Percentiles rank a stretch among this genome's conserved stretches.
These are phyloP conservation scores for Meteorus sp. DNA, from an alignment of 1,140 invertebrate species.

Conservation along the genomic window DNA sequence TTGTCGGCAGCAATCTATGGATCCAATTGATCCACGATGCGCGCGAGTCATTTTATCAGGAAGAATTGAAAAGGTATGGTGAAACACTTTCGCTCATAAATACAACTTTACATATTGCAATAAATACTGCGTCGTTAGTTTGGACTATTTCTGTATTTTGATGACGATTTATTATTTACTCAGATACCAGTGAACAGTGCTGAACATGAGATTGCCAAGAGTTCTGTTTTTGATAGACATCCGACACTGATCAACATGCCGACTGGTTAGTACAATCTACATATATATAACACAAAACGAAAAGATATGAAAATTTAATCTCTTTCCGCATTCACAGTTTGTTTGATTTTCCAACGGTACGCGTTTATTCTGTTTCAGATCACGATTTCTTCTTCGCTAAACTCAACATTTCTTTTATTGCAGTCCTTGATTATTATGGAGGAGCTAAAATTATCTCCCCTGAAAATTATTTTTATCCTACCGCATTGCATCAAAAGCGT, in stretches of 20 bases:
- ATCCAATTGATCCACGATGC: slow-evolving; percentile 82
- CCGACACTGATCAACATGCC: slow-evolving; percentile 69
- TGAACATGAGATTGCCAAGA: slow-evolving; percentile 66
- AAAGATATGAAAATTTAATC: slow-evolving; percentile 23
- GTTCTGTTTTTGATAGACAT: slow-evolving; percentile 70
- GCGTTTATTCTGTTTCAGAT: slow-evolving; percentile 58
- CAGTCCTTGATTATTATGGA: slow-evolving; percentile 76
- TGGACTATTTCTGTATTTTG: slow-evolving; percentile 2
- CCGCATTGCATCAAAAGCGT: neutral
- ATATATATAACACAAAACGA: neutral
- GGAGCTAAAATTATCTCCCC: slow-evolving; percentile 68
- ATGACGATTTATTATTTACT: slow-evolving; percentile 54
- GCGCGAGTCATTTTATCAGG: slow-evolving; percentile 74
- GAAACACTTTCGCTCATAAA: slow-evolving; percentile 6
- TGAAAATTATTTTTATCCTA: slow-evolving; percentile 63
- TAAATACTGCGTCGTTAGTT: neutral
- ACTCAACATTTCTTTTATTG: slow-evolving; percentile 70
- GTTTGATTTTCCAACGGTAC: slow-evolving; percentile 12
- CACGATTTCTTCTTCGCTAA: slow-evolving; percentile 78
- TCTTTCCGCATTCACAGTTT: slow-evolving; percentile 18
- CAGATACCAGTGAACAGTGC: slow-evolving; percentile 42
- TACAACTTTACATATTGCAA: neutral
- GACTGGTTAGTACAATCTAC: slow-evolving; percentile 50
- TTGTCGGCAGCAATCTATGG: slow-evolving; percentile 65
- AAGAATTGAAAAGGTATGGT: slow-evolving; percentile 65